Percentiles rank a stretch among this genome's conserved stretches.
Conservation (phyloP, 2,888 invertebrate genomes). For the Scelioninae gen. 1 region DNA sequence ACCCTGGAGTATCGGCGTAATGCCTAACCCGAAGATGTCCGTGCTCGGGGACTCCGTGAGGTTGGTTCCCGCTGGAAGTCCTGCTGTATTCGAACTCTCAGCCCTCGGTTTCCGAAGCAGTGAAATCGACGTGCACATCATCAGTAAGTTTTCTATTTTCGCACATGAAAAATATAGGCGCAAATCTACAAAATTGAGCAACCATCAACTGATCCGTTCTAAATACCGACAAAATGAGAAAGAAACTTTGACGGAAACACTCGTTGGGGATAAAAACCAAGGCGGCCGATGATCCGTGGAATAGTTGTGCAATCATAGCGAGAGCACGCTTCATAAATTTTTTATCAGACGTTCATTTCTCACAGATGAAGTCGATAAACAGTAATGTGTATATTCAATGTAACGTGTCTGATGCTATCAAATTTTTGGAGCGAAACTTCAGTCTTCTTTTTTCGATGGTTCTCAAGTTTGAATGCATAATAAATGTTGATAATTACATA, state of each 20-base stretch:
- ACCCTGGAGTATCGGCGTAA: constrained; percentile 97
- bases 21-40: constrained; percentile 91
- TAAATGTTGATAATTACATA: neutral
- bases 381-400: constrained; percentile 24
- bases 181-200: constrained; percentile 11
- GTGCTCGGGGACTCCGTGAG: constrained; percentile 94
- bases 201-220: constrained; percentile 31
- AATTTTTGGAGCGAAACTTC: constrained; percentile 41
- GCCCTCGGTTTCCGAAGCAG: constrained; percentile 87
- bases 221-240: constrained; percentile 37
- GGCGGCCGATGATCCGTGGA: constrained; percentile 54
- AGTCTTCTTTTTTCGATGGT: neutral
- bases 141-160: constrained; percentile 83
- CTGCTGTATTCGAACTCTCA: constrained; percentile 95
- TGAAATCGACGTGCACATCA: constrained; percentile 86
- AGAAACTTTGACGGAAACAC: constrained; percentile 40
- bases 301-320: constrained; percentile 41
- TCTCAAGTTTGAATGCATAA: neutral
- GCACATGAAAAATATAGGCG: neutral
- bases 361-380: constrained; percentile 15
- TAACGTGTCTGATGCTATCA: constrained; percentile 7
- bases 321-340: constrained; percentile 25
- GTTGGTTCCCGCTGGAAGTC: constrained; percentile 94
- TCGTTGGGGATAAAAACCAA: constrained; percentile 44
- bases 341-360: constrained; percentile 32